Conservation (phyloP, 1,140 invertebrate genomes). For the Rhopalosiphum maidis region DNA sequence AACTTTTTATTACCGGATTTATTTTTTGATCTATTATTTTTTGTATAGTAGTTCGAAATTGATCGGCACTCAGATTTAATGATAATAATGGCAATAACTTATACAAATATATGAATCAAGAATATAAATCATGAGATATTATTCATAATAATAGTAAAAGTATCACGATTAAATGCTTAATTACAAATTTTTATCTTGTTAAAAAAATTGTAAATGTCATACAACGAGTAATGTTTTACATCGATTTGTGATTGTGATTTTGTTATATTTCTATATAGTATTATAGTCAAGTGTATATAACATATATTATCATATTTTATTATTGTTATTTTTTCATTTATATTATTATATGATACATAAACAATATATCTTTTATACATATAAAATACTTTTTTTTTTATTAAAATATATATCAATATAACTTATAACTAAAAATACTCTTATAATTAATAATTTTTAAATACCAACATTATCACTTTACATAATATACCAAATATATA, state of each 20-base stretch:
- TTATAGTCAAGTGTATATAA: background rate
- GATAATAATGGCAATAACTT: background rate
- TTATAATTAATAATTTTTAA: background rate
- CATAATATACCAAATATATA: background rate
- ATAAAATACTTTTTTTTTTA: background rate
- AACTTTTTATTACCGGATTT: background rate
- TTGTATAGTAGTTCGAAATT: background rate
- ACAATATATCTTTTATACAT: background rate
- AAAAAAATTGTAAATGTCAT: background rate
- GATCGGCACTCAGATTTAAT: background rate
- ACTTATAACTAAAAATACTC: background rate
- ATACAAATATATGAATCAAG: background rate
- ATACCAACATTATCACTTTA: background rate
- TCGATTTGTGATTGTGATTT: background rate
- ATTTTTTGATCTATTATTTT: background rate
- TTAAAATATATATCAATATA: background rate
- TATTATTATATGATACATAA: background rate
- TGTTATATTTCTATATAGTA: background rate
- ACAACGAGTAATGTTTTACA: background rate
- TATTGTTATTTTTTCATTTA: too few relatives aligned
- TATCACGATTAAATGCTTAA: background rate
- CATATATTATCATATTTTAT: too few relatives aligned
- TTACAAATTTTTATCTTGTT: background rate
- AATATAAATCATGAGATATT: background rate
- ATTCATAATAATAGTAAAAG: background rate